These are phyloP conservation scores for Cyrtorhinus lividipennis DNA, from an alignment of 1,140 invertebrate genomes.

Conservation along the genomic window DNA sequence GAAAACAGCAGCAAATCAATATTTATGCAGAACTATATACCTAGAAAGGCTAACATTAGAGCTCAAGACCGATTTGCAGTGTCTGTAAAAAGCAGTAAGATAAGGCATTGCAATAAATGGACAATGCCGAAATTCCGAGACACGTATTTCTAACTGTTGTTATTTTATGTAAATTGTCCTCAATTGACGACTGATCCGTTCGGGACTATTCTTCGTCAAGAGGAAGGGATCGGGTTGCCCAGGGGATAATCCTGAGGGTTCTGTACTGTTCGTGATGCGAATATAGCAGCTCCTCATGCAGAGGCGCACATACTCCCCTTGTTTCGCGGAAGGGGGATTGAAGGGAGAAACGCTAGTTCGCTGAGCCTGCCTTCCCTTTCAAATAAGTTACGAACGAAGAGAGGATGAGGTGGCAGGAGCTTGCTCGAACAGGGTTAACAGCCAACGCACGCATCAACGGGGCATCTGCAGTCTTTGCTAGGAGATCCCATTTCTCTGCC, in stretches of 20 bases:
- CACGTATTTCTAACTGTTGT: not conserved
- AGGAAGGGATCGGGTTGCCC: not conserved
- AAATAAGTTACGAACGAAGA: not conserved
- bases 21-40: too few relatives aligned
- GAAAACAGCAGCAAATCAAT: too few relatives aligned
- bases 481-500: not conserved
- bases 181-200: not conserved
- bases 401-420: not conserved
- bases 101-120: too few relatives aligned
- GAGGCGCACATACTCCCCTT: not conserved
- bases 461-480: not conserved
- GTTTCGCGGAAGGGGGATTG: not conserved
- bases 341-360: too few relatives aligned
- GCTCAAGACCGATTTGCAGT: too few relatives aligned
- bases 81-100: too few relatives aligned
- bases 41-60: too few relatives aligned
- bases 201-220: not conserved
- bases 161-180: constrained; percentile 3
- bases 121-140: too few relatives aligned
- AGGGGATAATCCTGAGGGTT: constrained; percentile 1
- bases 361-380: not conserved
- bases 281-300: not conserved
- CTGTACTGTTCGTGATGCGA: not conserved
- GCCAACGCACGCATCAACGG: not conserved
- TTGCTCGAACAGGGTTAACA: not conserved